phyloP scores from a whole-genome alignment of 2,888 invertebrate genomes.

The Lomographa bimaculata region DNA sequence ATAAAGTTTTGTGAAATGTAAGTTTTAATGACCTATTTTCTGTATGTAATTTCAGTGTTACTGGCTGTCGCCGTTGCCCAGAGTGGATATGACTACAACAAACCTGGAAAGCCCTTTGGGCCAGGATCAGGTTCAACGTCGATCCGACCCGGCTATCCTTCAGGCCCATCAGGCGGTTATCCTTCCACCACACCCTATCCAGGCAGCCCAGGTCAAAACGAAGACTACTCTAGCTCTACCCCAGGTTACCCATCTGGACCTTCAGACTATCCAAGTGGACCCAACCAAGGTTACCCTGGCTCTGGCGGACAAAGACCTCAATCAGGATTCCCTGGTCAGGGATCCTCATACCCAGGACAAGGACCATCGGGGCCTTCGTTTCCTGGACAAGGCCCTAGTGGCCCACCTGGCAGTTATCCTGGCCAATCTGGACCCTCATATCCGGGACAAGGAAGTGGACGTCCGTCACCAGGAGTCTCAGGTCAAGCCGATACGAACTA shows the following conservation, averaged over 20 bases:
- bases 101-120: conserved; percentile 85
- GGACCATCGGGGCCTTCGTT: conserved; percentile 30
- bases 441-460: conserved; percentile 38
- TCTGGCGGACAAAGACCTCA: conserved; percentile 36
- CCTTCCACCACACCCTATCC: conserved; percentile 58
- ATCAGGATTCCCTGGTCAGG: conserved; percentile 49
- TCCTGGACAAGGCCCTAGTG: conserved; percentile 32
- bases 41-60: conserved; percentile 72
- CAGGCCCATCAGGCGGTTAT: conserved; percentile 50
- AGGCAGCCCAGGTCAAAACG: conserved; percentile 35
- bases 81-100: conserved; percentile 90
- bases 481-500: conserved; percentile 27
- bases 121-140: conserved; percentile 39
- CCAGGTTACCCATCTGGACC: conserved; percentile 55
- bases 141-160: conserved; percentile 29
- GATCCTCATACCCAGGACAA: conserved; percentile 38
- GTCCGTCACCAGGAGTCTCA: conserved; percentile 38
- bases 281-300: conserved; percentile 53
- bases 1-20: no score
- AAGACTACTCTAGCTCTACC: conserved; percentile 50
- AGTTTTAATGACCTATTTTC: no score
- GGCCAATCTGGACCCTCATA: conserved; percentile 32
- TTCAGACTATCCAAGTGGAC: conserved; percentile 47
- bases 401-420: conserved; percentile 32
- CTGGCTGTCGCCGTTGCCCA: conserved; percentile 75